phyloP scores from a whole-genome alignment of 2,797 vertebrate species.

The Anabacerthia variegaticeps region DNA sequence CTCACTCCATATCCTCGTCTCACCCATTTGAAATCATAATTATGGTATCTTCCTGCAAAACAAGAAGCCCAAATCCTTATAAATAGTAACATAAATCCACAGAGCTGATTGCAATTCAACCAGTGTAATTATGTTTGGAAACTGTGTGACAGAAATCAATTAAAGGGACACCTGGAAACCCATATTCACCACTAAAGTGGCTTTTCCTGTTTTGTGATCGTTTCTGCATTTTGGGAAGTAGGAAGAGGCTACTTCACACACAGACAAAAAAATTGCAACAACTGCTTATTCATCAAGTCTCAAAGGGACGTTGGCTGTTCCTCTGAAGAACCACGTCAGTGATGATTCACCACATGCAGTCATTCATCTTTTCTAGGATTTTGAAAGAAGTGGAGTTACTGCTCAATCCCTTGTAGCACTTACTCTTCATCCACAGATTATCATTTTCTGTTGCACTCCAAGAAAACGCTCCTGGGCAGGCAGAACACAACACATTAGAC shows the following conservation, averaged over 20 bases:
- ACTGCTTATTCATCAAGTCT: constrained; percentile 41
- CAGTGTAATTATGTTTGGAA: background rate
- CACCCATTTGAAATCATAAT: background rate
- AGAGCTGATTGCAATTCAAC: background rate
- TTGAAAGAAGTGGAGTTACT: background rate
- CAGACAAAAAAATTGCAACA: background rate
- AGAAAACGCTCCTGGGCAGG: background rate
- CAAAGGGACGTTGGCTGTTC: background rate
- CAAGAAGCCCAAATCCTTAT: background rate
- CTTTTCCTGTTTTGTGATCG: background rate
- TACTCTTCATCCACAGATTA: background rate
- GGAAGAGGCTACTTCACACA: background rate
- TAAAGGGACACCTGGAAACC: background rate
- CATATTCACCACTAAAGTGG: background rate
- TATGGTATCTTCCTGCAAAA: background rate
- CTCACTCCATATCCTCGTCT: background rate
- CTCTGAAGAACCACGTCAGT: background rate
- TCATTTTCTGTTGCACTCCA: background rate
- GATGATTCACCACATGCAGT: constrained; percentile 26
- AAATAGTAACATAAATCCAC: background rate
- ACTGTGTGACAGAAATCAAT: background rate
- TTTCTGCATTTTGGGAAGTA: background rate
- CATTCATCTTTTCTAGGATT: constrained; percentile 45
- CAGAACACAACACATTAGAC: background rate
- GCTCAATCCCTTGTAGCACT: background rate